These are phyloP conservation scores for Ypsolopha scabrella DNA, from an alignment of 2,888 invertebrate species.

Conservation along the genomic window DNA sequence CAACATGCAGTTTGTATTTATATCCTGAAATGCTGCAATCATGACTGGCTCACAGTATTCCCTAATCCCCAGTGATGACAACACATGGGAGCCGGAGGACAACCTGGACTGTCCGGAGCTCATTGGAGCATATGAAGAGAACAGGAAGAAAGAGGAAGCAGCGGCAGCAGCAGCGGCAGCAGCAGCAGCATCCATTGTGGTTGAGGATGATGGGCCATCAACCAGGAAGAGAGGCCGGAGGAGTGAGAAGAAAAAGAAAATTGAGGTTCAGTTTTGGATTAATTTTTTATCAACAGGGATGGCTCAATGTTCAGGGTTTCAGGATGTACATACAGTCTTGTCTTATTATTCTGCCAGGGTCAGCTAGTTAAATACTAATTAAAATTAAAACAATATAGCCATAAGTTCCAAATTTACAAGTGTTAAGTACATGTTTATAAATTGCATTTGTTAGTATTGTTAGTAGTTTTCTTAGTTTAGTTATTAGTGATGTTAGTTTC, in stretches of 20 bases:
- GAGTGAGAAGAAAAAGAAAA: constrained; percentile 12
- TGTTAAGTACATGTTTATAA: no score
- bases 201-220: constrained; percentile 25
- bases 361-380: no score
- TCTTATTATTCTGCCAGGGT: no score
- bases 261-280: constrained; percentile 10
- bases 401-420: no score
- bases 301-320: no score
- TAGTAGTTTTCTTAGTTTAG: no score
- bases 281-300: no score
- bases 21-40: not conserved
- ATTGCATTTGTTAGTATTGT: no score
- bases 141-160: constrained; percentile 53
- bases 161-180: constrained; percentile 23
- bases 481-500: no score
- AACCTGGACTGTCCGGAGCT: constrained; percentile 83
- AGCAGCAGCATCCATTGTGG: constrained; percentile 1
- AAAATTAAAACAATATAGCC: no score
- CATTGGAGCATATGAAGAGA: constrained; percentile 79
- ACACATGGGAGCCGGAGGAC: constrained; percentile 88
- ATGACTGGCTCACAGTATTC: not conserved
- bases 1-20: no score
- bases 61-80: constrained; percentile 70
- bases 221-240: constrained; percentile 40
- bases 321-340: no score